These are phyloP conservation scores for Sitodiplosis mosellana DNA, from an alignment of 1,140 invertebrate species.

Conservation along the genomic window DNA sequence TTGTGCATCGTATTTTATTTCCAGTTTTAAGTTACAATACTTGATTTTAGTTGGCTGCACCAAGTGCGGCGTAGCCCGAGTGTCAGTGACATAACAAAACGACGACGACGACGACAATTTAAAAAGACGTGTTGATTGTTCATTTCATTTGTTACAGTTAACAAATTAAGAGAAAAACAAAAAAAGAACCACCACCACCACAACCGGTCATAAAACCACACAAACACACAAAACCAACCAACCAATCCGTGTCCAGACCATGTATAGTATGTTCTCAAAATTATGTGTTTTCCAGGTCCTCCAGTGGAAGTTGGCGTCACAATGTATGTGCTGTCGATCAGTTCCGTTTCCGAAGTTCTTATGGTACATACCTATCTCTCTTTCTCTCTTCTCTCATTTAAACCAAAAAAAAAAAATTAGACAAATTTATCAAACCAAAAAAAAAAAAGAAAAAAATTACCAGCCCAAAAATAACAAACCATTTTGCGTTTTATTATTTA, in stretches of 20 bases:
- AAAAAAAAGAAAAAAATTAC: not conserved
- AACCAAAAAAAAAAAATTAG: not conserved
- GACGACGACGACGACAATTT: too few species aligned
- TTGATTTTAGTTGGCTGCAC: too few species aligned
- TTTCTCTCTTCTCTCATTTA: not conserved
- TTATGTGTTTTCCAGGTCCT: constrained; percentile 62
- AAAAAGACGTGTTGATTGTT: too few species aligned
- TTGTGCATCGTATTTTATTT: too few species aligned
- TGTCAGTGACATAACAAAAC: too few species aligned
- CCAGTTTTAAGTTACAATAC: too few species aligned
- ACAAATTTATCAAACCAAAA: not conserved
- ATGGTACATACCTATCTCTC: constrained; percentile 52
- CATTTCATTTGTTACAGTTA: too few species aligned
- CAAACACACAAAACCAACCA: too few species aligned
- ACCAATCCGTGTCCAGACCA: too few species aligned
- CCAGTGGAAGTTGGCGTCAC: constrained; percentile 92
- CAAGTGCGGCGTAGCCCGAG: too few species aligned
- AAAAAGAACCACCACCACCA: not conserved
- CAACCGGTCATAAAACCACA: not conserved
- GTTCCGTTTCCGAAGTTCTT: constrained; percentile 93
- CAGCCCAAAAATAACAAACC: too few species aligned
- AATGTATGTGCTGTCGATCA: constrained; percentile 96
- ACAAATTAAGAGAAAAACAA: too few species aligned
- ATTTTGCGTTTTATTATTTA: not conserved
- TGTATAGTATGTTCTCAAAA: not conserved